phyloP scores from a whole-genome alignment of 2,797 vertebrate species.

The Hafferia zeledoni region DNA sequence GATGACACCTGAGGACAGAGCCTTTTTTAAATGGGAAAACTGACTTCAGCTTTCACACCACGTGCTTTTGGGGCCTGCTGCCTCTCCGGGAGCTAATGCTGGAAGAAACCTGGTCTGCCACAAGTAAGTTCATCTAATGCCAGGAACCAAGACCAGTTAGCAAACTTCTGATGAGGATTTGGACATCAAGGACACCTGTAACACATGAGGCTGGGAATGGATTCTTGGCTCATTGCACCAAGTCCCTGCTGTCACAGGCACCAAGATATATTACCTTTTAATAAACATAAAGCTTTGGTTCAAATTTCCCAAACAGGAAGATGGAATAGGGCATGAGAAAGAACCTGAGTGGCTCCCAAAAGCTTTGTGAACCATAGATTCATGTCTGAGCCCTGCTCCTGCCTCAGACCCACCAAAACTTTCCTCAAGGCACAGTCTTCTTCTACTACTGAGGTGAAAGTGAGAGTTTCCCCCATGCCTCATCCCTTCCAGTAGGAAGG shows the following conservation, averaged over 20 bases:
- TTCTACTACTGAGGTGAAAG: not conserved
- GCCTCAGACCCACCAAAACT: not conserved
- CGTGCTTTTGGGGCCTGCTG: not conserved
- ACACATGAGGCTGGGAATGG: not conserved
- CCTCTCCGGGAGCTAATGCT: not conserved
- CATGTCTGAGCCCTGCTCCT: not conserved
- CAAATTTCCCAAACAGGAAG: not conserved
- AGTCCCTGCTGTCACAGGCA: not conserved
- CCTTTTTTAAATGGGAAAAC: not conserved
- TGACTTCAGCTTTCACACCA: not conserved
- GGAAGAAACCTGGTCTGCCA: not conserved
- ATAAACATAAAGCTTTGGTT: not conserved
- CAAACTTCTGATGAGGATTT: not conserved
- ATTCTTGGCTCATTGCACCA: not conserved
- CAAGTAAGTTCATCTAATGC: not conserved
- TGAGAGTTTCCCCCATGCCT: rapidly evolving
- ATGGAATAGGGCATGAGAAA: rapidly evolving
- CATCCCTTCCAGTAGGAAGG: not conserved
- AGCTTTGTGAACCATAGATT: not conserved
- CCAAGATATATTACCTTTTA: rapidly evolving
- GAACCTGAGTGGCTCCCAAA: not conserved
- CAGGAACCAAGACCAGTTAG: not conserved
- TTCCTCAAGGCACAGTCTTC: not conserved
- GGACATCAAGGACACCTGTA: not conserved
- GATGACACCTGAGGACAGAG: not conserved